A percentile compares a stretch with the other conserved stretches of the same genome.
phyloP scores from a whole-genome alignment of 2,113 vertebrate genomes.

The Dendropsophus ebraccatus region DNA sequence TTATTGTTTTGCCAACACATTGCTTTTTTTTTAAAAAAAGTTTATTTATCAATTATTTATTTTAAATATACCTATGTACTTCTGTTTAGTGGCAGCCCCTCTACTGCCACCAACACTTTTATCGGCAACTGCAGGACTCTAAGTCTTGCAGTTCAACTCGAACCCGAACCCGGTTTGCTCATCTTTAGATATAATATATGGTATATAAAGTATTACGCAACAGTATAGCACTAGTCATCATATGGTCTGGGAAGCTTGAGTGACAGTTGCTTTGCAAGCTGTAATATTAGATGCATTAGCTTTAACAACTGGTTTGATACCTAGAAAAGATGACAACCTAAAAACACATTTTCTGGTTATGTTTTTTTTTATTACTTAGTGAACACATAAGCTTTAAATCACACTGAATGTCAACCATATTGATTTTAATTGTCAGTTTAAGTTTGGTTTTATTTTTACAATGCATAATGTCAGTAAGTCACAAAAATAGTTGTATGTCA shows the following conservation, averaged over 20 bases:
- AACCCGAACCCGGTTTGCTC: no score
- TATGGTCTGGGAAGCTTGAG: neutral
- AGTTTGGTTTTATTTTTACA: neutral
- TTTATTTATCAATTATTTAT: no score
- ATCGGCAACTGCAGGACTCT: no score
- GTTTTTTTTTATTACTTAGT: neutral
- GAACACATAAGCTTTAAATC: neutral
- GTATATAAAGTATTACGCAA: neutral
- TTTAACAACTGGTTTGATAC: neutral
- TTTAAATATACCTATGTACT: no score
- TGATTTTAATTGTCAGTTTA: neutral
- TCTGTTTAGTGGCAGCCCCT: no score
- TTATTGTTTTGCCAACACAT: no score
- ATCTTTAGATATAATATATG: no score
- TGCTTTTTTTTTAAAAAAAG: no score
- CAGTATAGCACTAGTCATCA: neutral
- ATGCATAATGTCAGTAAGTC: conserved; percentile 3
- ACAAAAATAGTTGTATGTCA: neutral
- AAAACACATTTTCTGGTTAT: neutral
- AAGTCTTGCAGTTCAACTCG: no score
- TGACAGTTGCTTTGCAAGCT: neutral
- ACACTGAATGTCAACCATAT: neutral
- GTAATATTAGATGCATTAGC: neutral
- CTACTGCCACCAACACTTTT: no score
- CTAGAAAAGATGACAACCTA: neutral